A percentile compares a stretch with the other conserved stretches of the same genome.
Evolutionary conservation across 64 coral and sea anemone species (phyloP).

Genomic region (Montipora capricornis): DNA sequence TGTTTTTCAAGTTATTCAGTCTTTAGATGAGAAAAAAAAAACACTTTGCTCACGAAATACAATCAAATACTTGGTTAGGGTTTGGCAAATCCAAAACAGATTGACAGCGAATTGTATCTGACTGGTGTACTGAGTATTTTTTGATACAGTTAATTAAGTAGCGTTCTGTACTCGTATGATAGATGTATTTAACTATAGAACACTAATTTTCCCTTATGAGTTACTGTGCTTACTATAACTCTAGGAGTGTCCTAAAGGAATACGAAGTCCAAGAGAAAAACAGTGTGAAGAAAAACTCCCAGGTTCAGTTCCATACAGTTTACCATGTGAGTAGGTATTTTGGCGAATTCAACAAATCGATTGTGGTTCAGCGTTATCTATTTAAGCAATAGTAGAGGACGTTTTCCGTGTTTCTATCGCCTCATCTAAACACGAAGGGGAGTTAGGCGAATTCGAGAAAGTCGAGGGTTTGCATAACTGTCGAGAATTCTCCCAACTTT

Average conservation of each 20-base stretch:
- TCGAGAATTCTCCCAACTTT: no score
- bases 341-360: neutral
- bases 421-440: no score
- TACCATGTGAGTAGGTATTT: neutral
- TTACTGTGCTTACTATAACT: neutral
- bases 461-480: no score
- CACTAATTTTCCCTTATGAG: neutral
- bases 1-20: neutral
- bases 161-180: no score
- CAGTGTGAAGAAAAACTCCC: constrained; percentile 51
- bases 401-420: no score
- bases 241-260: constrained; percentile 65
- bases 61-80: neutral
- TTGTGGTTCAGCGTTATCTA: neutral
- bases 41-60: neutral
- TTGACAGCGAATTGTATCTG: no score
- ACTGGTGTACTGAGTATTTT: no score
- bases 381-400: no score
- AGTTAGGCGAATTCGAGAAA: no score
- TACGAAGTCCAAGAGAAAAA: constrained; percentile 57
- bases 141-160: no score
- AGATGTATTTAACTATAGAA: neutral
- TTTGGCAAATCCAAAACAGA: no score
- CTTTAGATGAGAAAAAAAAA: no score
- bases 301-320: constrained; percentile 6